Base-by-base conservation (phyloP, 2,113 vertebrate species). In the Pollachius pollachius region DNA sequence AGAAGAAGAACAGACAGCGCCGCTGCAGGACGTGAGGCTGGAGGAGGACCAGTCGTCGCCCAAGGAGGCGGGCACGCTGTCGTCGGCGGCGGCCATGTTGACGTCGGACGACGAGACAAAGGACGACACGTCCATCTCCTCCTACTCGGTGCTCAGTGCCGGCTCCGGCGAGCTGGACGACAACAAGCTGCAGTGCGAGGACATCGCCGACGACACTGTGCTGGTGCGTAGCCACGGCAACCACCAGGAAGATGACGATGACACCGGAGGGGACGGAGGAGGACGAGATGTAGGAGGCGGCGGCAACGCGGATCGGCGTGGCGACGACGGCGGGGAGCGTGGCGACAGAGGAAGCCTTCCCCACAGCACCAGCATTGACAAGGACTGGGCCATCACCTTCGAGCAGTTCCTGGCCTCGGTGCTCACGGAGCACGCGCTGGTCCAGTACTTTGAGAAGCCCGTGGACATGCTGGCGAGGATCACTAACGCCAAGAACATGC, bases 381-480 rank as follows among this genome's bases (percentile, higher is more conserved):
- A 93, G 72, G 97, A 97, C 91, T 99, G 97, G 97, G 94, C 97
- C 84, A 95, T 99, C 82, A 97, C 96, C 4, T 99, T 98, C 0
- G 96, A 98, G 86, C 97, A 99, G 67, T 98, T 99, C 78, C 80
- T 99, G 79, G 97, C 97, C 69, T 98, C 96, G 0, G 94, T 99
- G 37, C 86, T 99, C 74, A 99, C 96, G 0, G 97, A 99, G 86
- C 95, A 95, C 0, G 95, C 96, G 0, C 92, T 99, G 71, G 96
- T 99, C 52, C 92, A 70, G 72, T 99, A 97, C 82, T 99, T 99
- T 52, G 97, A 99, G 89, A 97, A 96, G 85, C 95, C 95, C 0
- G 95, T 95, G 77, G 95, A 94, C 65, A 93, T 97, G 85, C 89
- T 92, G 64, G 93, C 95, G 1, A 88, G 94, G 48, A 95, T 99